Conservation (phyloP, 1,140 invertebrate genomes). For the Hetaerina americana region DNA sequence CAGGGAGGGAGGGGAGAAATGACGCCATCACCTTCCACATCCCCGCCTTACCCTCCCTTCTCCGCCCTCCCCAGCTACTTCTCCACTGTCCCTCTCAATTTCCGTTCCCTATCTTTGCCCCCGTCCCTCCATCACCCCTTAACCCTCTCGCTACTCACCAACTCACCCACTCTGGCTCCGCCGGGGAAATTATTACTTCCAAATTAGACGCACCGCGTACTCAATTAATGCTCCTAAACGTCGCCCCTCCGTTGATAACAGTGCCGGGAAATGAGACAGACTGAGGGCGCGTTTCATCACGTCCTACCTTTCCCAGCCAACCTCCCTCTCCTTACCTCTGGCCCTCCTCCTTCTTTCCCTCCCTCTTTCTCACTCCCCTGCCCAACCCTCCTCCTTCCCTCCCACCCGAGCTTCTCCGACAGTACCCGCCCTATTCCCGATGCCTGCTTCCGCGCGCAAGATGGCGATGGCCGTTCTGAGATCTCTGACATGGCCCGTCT, state of each 20-base stretch:
- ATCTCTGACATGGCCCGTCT: no score
- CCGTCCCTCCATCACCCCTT: neutral
- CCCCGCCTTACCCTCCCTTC: neutral
- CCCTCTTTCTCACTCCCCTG: constrained; percentile 5
- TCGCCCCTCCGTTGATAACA: neutral
- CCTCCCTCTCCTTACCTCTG: constrained; percentile 12
- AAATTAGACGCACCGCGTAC: neutral
- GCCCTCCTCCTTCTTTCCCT: constrained; percentile 7
- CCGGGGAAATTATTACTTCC: neutral
- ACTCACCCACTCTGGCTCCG: no score
- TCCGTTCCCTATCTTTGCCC: neutral
- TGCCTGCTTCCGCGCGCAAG: no score
- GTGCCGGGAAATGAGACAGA: neutral
- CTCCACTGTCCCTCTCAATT: neutral
- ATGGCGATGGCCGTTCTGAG: no score
- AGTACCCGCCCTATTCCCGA: no score
- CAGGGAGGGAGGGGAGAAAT: neutral
- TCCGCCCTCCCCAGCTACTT: neutral
- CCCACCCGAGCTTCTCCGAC: no score
- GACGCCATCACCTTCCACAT: no score
- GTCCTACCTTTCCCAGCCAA: no score
- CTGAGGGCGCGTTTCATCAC: neutral
- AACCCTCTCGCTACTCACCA: no score
- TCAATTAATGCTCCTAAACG: neutral
- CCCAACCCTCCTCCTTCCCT: constrained; percentile 71